phyloP scores from a whole-genome alignment of 2,113 vertebrate genomes.

The Mobula birostris region DNA sequence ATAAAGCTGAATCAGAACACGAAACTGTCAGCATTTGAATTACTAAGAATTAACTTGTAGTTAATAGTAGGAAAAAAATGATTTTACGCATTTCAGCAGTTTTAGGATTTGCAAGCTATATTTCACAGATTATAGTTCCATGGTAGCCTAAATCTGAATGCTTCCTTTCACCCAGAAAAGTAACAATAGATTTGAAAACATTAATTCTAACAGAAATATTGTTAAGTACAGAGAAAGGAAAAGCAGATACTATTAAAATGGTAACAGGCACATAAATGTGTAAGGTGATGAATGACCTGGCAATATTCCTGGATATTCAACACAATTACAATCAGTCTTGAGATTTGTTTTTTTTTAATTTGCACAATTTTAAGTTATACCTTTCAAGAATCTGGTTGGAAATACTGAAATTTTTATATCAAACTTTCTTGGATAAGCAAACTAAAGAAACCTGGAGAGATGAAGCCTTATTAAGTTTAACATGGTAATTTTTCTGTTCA shows the following conservation, averaged over 20 bases:
- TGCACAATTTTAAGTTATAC: neutral
- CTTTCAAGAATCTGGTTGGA: neutral
- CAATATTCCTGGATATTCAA: neutral
- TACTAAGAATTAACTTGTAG: neutral
- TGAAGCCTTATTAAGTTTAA: neutral
- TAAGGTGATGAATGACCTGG: neutral
- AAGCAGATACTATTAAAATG: neutral
- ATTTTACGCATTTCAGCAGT: neutral
- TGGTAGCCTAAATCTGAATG: neutral
- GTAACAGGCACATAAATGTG: neutral
- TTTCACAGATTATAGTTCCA: neutral
- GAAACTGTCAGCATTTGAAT: neutral
- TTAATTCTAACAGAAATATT: neutral
- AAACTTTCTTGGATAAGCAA: neutral
- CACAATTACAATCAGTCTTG: neutral
- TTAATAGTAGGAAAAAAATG: neutral
- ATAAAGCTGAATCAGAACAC: neutral
- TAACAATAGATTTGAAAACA: neutral
- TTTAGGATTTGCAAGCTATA: neutral
- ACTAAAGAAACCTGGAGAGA: neutral
- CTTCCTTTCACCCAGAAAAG: neutral
- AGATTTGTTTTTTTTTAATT: neutral
- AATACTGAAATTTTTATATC: neutral
- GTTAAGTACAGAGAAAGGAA: neutral
- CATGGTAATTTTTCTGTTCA: neutral